Evolutionary conservation across 1,140 invertebrate species (phyloP), one percentile per base, ranked within the genome.

Genomic region (Dufourea novaeangliae): DNA sequence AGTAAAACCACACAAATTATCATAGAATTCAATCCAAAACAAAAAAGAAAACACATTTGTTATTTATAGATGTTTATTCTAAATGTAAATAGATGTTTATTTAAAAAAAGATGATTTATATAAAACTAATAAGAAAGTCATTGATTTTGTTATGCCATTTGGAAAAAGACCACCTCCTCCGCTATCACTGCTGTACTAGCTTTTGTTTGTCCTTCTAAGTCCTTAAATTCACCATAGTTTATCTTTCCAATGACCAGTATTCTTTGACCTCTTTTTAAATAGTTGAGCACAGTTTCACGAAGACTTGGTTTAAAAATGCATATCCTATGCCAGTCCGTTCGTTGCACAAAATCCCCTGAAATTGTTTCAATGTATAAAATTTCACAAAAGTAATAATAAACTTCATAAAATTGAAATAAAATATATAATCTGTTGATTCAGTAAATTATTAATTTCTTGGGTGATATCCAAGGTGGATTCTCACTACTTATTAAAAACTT

Each of bases 311-410:
- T 97, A 88, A 98, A 99, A 7, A 98, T 95, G 85, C 96, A 96
- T 63, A 98, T 92, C 86, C 96, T 94, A 89, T 99, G 98, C 98
- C 97, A 98, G 79, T 98, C 97, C 25, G 97, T 98, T 85, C 96
- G 95, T 89, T 98, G 97, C 14, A 96, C 90, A 85, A 96, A 93
- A 87, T 97, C 96, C 25, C 97, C 97, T 91, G 93, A 14, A 66
- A 50, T 50, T 32, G 2, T 22, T 52, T 56, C 2, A 12, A 22
- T 29, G 17, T 64, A 34, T 1, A n/a, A 70, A 1, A n/a, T 57
- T 86, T 87, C 73, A 79, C 74, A 86, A 64, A 73, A 3, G 17
- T 11, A 7, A 32, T 11, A 77, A 95, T 88, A 8, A 8, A 50
- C n/a, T 85, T 32, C n/a, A 4, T 5, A 20, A 90, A 78, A 68